These are phyloP conservation scores for Cheirogaleus medius DNA, from an alignment of 2,113 vertebrate genomes.

Conservation along the genomic window DNA sequence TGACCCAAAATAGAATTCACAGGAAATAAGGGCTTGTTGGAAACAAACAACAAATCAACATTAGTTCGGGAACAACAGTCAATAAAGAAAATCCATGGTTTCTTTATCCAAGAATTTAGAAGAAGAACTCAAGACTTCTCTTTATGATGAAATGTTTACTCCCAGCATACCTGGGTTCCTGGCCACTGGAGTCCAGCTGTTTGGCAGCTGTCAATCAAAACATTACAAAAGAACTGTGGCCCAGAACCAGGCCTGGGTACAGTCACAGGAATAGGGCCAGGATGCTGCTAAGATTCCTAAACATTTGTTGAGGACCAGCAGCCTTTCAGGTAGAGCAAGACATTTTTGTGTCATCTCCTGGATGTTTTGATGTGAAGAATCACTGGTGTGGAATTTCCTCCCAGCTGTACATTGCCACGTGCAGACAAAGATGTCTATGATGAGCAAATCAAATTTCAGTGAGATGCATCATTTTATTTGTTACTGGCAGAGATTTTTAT, in stretches of 20 bases:
- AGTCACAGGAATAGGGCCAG: background rate
- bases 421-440: background rate
- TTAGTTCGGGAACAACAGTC: background rate
- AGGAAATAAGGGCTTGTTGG: constrained; percentile 20
- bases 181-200: background rate
- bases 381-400: background rate
- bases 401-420: background rate
- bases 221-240: background rate
- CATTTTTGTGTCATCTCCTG: background rate
- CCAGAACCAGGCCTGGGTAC: background rate
- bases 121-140: background rate
- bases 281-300: background rate
- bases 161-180: background rate
- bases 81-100: background rate
- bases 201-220: constrained; percentile 21
- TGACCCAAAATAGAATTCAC: constrained; percentile 61
- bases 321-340: background rate
- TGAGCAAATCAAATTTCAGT: background rate
- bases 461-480: background rate
- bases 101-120: background rate
- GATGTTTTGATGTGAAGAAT: background rate
- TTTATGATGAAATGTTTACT: background rate
- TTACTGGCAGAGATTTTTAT: background rate
- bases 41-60: constrained; percentile 26
- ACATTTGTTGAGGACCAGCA: background rate